Base-by-base conservation (phyloP, 2,888 invertebrate species). In the Ischnus inquisitorius region DNA sequence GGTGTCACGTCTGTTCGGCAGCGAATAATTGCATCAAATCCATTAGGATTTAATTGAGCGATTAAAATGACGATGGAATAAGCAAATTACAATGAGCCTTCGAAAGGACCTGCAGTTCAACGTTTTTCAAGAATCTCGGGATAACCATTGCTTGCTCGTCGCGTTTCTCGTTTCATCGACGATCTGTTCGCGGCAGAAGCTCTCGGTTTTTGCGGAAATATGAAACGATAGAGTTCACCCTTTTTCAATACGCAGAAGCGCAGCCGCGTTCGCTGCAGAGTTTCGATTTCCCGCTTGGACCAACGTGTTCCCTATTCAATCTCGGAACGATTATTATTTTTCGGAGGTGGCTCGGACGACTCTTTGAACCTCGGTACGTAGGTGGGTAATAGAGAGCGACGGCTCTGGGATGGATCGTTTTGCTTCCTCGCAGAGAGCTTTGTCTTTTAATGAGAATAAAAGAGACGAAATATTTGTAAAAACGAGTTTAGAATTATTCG, bases 131-230 rank as follows among this genome's bases (percentile, higher is more conserved):
- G 2, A 51, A 51, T 51, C 10, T 3, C 51, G 6, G 34, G 6
- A 34, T 34, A 51, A 8, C 19, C 19, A 16, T 51, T 51, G 51
- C 51, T 51, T 51, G 6, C 3, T 51, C 51, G 51, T 19, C 1
- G 19, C 16, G 16, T 51, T 19, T 16, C 75, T 64, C 43, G 25
- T 76, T 75, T 41, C 28, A 28, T 51, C 46, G 12, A 19, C 25
- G 19, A 74, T 25, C 67, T 79, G 79, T 16, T 22, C 8, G 43
- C 57, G 67, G 74, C 79, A 68, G 71, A 46, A 22, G 46, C 48
- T 79, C 57, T 19, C 16, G 25, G 43, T 81, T 76, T 34, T 88
- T 87, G 41, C 64, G 19, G 48, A 71, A 75, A 69, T 22, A 43
- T 46, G 43, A 34, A 16, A 34, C 25, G 34, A 46, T 10, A 34